Evolutionary conservation across 2,113 vertebrate species (phyloP).

Genomic region (Ctenodactylus gundi): DNA sequence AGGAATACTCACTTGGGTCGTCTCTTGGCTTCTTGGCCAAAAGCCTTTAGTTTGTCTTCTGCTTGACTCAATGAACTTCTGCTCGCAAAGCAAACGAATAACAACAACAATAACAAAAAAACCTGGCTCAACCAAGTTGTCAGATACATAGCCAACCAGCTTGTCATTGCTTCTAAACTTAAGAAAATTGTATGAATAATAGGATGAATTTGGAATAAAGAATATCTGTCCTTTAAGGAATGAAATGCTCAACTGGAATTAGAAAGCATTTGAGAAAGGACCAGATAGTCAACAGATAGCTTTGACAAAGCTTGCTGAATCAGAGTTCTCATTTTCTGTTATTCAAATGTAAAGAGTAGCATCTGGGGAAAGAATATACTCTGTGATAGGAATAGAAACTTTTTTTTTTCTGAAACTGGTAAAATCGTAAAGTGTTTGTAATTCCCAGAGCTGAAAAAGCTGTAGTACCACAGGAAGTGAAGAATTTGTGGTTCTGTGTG

Average conservation of each 20-base stretch:
- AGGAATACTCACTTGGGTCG: no score
- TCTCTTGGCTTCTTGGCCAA: no score
- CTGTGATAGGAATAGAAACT: slow-evolving; percentile 48
- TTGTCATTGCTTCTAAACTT: neutral
- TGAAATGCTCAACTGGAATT: accelerated
- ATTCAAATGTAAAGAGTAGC: neutral
- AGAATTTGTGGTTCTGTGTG: slow-evolving; percentile 14
- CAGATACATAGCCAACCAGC: neutral
- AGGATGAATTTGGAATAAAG: neutral
- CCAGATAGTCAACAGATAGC: accelerated
- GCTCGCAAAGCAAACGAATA: neutral
- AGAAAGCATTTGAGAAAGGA: neutral
- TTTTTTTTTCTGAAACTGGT: neutral
- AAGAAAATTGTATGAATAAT: neutral
- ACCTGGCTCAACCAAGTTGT: no score
- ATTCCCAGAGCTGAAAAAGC: slow-evolving; percentile 56
- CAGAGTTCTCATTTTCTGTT: neutral
- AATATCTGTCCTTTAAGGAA: neutral
- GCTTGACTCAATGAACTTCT: no score
- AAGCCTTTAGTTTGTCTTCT: no score
- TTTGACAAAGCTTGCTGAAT: neutral
- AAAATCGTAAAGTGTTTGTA: slow-evolving; percentile 30
- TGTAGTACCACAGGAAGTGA: slow-evolving; percentile 24
- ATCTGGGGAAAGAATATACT: neutral
- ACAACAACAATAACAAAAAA: no score